These are phyloP conservation scores for Teleogryllus oceanicus DNA, from an alignment of 2,888 invertebrate species.

Conservation along the genomic window DNA sequence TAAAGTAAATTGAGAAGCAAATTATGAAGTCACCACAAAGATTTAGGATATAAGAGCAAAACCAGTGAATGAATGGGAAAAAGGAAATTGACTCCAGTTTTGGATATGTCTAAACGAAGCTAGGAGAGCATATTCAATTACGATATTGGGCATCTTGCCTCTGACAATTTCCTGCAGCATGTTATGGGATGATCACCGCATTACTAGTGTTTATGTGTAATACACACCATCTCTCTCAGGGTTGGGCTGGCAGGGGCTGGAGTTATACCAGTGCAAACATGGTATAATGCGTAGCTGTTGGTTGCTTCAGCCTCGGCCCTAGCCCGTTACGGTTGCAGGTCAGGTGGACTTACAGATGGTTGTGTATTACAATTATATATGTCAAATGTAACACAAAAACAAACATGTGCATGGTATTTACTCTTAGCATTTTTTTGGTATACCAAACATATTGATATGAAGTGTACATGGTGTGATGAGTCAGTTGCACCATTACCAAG, in stretches of 20 bases:
- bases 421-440: slow-evolving; percentile 1
- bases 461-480: background rate
- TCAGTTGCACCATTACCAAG: background rate
- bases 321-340: background rate
- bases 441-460: slow-evolving; percentile 12
- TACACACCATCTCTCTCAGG: slow-evolving; percentile 10
- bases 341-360: background rate
- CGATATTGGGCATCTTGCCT: slow-evolving; percentile 26
- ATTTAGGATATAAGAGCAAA: background rate
- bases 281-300: too few species aligned
- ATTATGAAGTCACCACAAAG: slow-evolving; percentile 4
- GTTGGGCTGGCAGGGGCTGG: background rate
- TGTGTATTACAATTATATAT: background rate
- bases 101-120: slow-evolving; percentile 4
- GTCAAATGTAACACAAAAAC: slow-evolving; percentile 9
- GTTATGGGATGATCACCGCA: slow-evolving; percentile 20
- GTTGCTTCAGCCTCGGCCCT: too few species aligned
- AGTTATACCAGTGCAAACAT: too few species aligned
- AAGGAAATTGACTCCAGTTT: slow-evolving; percentile 6
- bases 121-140: slow-evolving; percentile 35
- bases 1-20: slow-evolving; percentile 11
- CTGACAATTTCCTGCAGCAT: background rate
- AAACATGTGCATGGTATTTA: slow-evolving; percentile 18
- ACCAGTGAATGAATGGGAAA: background rate
- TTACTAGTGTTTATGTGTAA: slow-evolving; percentile 19